Evolutionary conservation across 1,140 invertebrate genomes (phyloP).

Genomic region (Drosophila subpulchrella): DNA sequence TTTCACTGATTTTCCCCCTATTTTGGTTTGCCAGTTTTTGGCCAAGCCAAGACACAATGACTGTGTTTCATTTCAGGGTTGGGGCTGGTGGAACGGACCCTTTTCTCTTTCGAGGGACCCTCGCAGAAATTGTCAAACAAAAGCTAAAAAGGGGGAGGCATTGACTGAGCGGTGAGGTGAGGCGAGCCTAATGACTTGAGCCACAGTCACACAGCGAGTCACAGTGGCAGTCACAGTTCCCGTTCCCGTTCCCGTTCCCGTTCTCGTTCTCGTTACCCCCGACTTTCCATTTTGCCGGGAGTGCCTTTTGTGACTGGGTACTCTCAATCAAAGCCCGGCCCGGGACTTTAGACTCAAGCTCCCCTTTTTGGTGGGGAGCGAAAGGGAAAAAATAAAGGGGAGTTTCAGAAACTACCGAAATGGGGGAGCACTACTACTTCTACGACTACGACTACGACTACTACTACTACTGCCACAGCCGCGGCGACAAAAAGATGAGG

Average conservation of each 20-base stretch:
- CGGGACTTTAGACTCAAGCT: conserved; percentile 21
- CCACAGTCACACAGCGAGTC: conserved; percentile 33
- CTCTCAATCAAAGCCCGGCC: conserved; percentile 42
- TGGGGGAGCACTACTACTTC: conserved; percentile 26
- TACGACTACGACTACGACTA: neutral
- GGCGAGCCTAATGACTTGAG: conserved; percentile 74
- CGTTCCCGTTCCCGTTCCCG: conserved; percentile 5
- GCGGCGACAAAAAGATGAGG: conserved; percentile 41
- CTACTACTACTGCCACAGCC: neutral
- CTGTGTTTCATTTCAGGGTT: conserved; percentile 17
- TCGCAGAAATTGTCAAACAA: conserved; percentile 73
- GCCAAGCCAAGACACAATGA: conserved; percentile 62
- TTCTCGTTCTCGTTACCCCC: neutral
- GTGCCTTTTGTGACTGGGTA: conserved; percentile 37
- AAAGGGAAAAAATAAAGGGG: conserved; percentile 19
- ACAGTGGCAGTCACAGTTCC: conserved; percentile 31
- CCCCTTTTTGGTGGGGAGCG: conserved; percentile 24
- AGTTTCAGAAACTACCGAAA: conserved; percentile 18
- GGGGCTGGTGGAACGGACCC: neutral
- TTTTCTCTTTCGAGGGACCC: conserved; percentile 30
- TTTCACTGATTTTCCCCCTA: conserved; percentile 25
- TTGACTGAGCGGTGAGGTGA: conserved; percentile 1
- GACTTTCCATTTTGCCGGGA: conserved; percentile 22
- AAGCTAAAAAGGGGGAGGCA: conserved; percentile 30
- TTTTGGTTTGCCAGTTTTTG: conserved; percentile 38